Conservation (phyloP, 2,113 vertebrate species). For the Cricetomys ansorgei region DNA sequence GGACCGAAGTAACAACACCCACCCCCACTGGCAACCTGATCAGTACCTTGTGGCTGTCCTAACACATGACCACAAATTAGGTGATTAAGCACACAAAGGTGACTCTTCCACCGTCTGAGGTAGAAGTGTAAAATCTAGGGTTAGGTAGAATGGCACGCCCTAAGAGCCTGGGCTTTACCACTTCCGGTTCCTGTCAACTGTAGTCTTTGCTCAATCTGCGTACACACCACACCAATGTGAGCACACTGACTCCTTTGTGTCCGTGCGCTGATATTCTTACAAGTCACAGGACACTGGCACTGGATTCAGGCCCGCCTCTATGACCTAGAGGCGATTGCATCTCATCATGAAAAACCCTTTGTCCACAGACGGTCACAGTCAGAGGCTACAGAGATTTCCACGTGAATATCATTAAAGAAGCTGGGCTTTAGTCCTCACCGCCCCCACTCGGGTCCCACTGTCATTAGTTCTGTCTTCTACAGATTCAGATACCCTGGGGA, state of each 20-base stretch:
- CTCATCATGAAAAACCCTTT: background rate
- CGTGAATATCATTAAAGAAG: fast-evolving
- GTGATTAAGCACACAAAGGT: background rate
- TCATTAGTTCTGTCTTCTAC: background rate
- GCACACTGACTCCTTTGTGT: background rate
- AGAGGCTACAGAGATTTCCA: background rate
- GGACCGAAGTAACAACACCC: no score
- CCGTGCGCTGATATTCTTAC: background rate
- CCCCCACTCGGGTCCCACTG: background rate
- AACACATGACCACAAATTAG: background rate
- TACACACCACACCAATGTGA: no score
- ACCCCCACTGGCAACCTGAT: background rate
- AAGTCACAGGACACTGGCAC: background rate
- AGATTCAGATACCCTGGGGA: background rate
- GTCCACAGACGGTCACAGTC: background rate
- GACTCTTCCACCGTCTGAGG: background rate
- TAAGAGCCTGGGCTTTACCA: background rate
- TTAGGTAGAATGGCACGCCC: background rate
- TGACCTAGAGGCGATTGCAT: background rate
- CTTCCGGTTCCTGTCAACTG: background rate
- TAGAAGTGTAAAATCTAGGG: background rate
- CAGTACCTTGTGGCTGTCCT: background rate
- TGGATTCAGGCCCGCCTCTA: background rate
- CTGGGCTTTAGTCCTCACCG: background rate
- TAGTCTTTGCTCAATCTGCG: background rate